Evolutionary conservation across 2,888 invertebrate species (phyloP).

Genomic region (Polymixis lichenea): DNA sequence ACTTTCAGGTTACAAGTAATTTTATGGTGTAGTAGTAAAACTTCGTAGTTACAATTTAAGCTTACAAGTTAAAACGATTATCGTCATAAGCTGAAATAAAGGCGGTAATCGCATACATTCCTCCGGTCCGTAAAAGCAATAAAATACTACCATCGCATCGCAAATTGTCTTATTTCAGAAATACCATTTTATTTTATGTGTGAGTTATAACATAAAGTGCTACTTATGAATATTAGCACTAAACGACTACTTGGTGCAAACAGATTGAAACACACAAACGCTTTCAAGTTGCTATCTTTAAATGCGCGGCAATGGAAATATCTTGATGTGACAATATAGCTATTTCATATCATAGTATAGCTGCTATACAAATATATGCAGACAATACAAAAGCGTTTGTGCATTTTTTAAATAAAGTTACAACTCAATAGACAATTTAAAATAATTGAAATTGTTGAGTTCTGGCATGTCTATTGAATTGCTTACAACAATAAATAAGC

Average conservation of each 20-base stretch:
- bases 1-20: conserved; percentile 7
- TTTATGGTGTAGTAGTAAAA: conserved; percentile 53
- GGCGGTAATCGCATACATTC: conserved; percentile 56
- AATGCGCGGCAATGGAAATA: conserved; percentile 14
- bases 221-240: conserved; percentile 62
- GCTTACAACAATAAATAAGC: conserved; percentile 15
- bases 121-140: conserved; percentile 63
- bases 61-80: conserved; percentile 64
- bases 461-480: conserved; percentile 41
- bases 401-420: conserved; percentile 26
- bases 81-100: conserved; percentile 49
- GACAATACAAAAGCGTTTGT: conserved; percentile 47
- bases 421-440: conserved; percentile 39
- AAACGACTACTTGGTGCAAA: conserved; percentile 57
- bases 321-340: conserved; percentile 20
- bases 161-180: conserved; percentile 75
- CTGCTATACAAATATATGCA: not conserved
- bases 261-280: conserved; percentile 53
- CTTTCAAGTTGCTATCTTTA: conserved; percentile 41
- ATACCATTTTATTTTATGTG: conserved; percentile 72
- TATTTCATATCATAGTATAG: conserved; percentile 17
- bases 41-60: conserved; percentile 71
- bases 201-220: conserved; percentile 69
- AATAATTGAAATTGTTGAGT: conserved; percentile 21
- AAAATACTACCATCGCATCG: conserved; percentile 71